Evolutionary conservation across 2,888 invertebrate genomes (phyloP).

Genomic region (Incurvaria masculella): DNA sequence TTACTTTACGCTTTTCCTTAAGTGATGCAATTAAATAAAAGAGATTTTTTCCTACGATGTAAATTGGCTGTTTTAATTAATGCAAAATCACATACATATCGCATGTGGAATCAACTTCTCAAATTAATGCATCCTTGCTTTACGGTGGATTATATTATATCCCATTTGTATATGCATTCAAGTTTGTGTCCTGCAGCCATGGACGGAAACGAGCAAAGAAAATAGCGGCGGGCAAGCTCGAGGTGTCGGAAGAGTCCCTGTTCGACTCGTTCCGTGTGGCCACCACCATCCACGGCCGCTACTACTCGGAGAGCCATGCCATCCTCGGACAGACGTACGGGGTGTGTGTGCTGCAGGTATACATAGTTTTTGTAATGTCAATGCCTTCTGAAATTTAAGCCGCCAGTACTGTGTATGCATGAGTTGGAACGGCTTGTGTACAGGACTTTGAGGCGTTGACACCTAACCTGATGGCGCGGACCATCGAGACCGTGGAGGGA

Average conservation of each 20-base stretch:
- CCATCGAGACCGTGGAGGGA: conserved; percentile 97
- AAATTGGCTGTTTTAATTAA: too few species aligned
- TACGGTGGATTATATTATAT: too few species aligned
- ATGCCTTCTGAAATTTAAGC: conserved; percentile 5
- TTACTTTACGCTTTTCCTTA: too few species aligned
- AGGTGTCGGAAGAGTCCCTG: conserved; percentile 91
- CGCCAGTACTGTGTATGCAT: neutral
- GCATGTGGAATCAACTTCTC: too few species aligned
- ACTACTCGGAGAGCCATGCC: conserved; percentile 96
- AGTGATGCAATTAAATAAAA: too few species aligned
- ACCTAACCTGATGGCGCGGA: conserved; percentile 93
- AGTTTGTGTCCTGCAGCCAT: too few species aligned
- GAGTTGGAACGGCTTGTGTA: conserved; percentile 3
- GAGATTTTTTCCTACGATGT: too few species aligned
- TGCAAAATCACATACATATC: too few species aligned
- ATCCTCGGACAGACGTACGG: conserved; percentile 97
- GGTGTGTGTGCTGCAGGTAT: conserved; percentile 88
- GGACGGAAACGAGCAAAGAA: conserved; percentile 93
- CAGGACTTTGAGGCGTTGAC: conserved; percentile 97
- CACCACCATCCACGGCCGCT: conserved; percentile 95
- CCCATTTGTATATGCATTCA: too few species aligned
- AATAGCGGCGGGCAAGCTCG: conserved; percentile 82
- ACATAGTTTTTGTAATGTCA: too few species aligned
- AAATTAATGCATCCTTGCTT: too few species aligned
- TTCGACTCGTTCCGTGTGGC: conserved; percentile 96